Percentiles rank a stretch among this genome's conserved stretches.
phyloP scores from a whole-genome alignment of 2,113 vertebrate species.

The Eolophus roseicapilla region DNA sequence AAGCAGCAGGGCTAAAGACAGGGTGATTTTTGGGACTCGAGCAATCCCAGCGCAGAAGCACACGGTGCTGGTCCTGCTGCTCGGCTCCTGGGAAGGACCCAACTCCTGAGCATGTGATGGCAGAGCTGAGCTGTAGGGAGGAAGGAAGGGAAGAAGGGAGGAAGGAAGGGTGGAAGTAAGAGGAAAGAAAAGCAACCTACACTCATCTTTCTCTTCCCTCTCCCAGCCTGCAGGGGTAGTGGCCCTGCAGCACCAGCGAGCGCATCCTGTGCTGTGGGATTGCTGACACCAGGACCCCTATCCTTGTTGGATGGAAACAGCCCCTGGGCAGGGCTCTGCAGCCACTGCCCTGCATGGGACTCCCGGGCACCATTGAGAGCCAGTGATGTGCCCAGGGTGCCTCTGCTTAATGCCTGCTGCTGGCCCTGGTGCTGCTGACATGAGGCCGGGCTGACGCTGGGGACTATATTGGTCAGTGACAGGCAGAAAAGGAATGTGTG shows the following conservation, averaged over 20 bases:
- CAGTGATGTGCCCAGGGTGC: neutral
- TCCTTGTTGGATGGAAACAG: rapidly evolving
- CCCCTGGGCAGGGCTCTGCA: neutral
- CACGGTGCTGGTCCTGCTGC: neutral
- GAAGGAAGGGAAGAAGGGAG: no score
- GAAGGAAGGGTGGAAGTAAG: neutral
- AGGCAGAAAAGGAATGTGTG: slow-evolving; percentile 35
- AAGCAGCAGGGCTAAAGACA: neutral
- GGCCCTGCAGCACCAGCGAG: rapidly evolving
- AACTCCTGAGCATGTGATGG: rapidly evolving
- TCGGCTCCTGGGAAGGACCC: rapidly evolving
- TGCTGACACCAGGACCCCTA: neutral
- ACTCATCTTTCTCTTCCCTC: neutral
- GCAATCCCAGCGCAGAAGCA: rapidly evolving
- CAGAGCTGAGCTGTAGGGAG: neutral
- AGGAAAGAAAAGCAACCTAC: no score
- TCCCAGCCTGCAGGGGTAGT: neutral
- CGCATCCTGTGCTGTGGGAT: rapidly evolving
- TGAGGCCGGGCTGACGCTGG: neutral
- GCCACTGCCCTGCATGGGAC: rapidly evolving
- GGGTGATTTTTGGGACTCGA: rapidly evolving
- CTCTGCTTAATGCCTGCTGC: neutral
- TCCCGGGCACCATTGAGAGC: rapidly evolving
- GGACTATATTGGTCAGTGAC: slow-evolving; percentile 57
- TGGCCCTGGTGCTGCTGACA: neutral